Base-by-base conservation (phyloP, 2,113 vertebrate genomes). In the Sciurus niger region DNA sequence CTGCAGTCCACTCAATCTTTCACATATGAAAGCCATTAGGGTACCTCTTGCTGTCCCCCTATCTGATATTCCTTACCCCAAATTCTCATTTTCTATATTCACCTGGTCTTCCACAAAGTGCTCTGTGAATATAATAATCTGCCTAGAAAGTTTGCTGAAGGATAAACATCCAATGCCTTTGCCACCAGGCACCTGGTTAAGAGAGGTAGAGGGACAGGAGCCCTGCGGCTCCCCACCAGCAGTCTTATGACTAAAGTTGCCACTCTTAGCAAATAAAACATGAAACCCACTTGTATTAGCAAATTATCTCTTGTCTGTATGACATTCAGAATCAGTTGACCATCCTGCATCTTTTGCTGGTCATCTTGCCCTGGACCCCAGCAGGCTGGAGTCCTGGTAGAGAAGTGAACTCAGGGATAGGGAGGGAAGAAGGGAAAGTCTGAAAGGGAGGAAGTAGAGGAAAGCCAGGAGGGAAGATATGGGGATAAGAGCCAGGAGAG, bases 61-160 rank as follows among this genome's bases (percentile, higher is more conserved):
- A 4, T 17, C 65, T 3, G 0, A 0, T 4, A 28, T 13, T 18
- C 46, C 14, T 17, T 24, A 24, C 30, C 30, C 7, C 30, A 30
- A 16, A 32, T 10, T 17, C 68, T 10, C 12, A 20, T 63, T 53
- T 43, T 37, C 40, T 9, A 1, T 25, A 34, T 6, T 67, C 43
- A 46, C 46, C 55, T 73, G 34, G 18, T 34, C 53, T 68, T 83
- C 37, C 48, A 32, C 53, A 40, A 22, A 48, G 67, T 53, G 24
- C 63, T 40, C 60, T 8, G 0, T 18, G 48, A 77, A 34, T 48
- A 24, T 7, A 48, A 0, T 1, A 40, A 72, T 28, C 14, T 55
- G 20, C 55, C 28, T 5, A 6, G 55, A 67, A 80, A 73, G 65
- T 16, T 37, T 65, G 24, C 4, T 14, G 25, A 58, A 58, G 16